phyloP scores from a whole-genome alignment of 2,888 invertebrate species.

The Brachypalpus laphriformis region DNA sequence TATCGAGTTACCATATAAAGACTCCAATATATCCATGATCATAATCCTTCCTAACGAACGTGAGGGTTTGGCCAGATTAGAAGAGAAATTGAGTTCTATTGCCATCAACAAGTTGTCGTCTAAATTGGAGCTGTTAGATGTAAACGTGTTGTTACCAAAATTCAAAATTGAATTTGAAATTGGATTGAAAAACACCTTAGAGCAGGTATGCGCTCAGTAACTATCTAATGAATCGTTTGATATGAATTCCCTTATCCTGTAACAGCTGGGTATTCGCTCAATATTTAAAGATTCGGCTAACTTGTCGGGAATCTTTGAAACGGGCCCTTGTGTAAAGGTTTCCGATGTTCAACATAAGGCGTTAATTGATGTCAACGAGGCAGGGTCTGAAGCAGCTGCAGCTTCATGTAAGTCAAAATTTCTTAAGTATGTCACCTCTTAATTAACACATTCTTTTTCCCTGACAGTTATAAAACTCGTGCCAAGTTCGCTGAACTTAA shows the following conservation, averaged over 20 bases:
- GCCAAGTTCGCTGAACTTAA: slow-evolving; percentile 78
- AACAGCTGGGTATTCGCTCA: slow-evolving; percentile 88
- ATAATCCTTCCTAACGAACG: slow-evolving; percentile 88
- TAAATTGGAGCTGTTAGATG: too few species aligned
- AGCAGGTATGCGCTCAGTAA: too few species aligned
- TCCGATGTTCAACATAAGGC: slow-evolving; percentile 92
- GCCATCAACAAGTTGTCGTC: slow-evolving; percentile 84
- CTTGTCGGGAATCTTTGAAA: slow-evolving; percentile 86
- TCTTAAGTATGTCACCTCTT: not conserved
- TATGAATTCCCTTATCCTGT: slow-evolving; percentile 24
- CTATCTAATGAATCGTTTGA: too few species aligned
- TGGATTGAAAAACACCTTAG: slow-evolving; percentile 86
- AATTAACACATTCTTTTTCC: not conserved
- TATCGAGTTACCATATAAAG: slow-evolving; percentile 88
- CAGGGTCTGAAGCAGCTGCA: slow-evolving; percentile 94
- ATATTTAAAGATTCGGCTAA: slow-evolving; percentile 86
- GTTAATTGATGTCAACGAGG: slow-evolving; percentile 93
- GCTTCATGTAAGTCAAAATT: slow-evolving; percentile 84
- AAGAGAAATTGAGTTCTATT: slow-evolving; percentile 85
- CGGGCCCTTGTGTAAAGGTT: slow-evolving; percentile 84
- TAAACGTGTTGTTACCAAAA: slow-evolving; percentile 89
- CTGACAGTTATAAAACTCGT: slow-evolving; percentile 77
- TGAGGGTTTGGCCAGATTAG: slow-evolving; percentile 86
- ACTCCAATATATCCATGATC: slow-evolving; percentile 87
- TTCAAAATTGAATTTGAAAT: slow-evolving; percentile 84